Base-by-base conservation (phyloP, 2,113 vertebrate species). In the Alethe castanea region DNA sequence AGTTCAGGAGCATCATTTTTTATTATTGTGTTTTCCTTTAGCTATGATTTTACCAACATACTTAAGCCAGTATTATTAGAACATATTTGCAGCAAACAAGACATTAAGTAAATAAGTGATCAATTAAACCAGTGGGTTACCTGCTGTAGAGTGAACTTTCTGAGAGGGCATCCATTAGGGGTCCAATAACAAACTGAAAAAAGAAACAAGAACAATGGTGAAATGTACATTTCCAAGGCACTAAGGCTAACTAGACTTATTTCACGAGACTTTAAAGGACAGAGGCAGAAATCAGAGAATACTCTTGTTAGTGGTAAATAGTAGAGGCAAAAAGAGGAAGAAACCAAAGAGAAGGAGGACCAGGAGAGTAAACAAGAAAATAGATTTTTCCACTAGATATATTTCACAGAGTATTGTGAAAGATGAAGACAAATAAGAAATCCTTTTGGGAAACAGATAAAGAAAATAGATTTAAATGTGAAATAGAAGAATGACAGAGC, bases 131-230 rank as follows among this genome's bases (percentile, higher is more conserved):
- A 48, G 47, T 28, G 4, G 16, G 86, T 98, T 95, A 99, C 99
- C 98, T 99, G 96, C 98, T 96, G 86, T 99, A 99, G 11, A 99
- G 98, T 15, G 98, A 98, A 42, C 98, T 98, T 98, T 99, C 99
- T 53, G 98, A 98, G 52, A 99, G 97, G 31, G 98, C 98, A 91
- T 99, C 98, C 98, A 99, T 98, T 84, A 99, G 97, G 0, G 99
- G 98, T 44, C 99, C 99, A 36, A 98, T 96, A 42, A 99, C 90
- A 95, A 99, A 99, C 99, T 98, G 65, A 62, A 86, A 76, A 83
- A 95, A 92, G 12, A 79, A 65, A 88, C 12, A 59, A 40, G 25
- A 88, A 70, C 25, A 82, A 50, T 3, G 3, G 20, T 16, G 28
- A 66, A 74, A 87, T 11, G 33, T 26, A 66, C 10, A 24, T 24